A percentile compares a stretch with the other conserved stretches of the same genome.
Conservation (phyloP, 1,140 invertebrate species). For the Drosophila subpulchrella region DNA sequence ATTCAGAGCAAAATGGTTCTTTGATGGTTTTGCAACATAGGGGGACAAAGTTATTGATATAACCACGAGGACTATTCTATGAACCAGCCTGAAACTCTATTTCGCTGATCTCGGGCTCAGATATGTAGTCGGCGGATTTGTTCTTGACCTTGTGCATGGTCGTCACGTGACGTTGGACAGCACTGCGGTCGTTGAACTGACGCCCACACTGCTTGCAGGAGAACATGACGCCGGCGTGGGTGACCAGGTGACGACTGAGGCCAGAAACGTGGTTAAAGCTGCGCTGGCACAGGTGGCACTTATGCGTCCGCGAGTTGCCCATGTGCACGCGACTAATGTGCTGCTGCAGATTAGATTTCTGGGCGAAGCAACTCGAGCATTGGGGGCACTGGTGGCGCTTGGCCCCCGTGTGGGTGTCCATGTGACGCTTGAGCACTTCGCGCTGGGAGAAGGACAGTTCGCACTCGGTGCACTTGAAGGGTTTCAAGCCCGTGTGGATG, state of each 20-base stretch:
- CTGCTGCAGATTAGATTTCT: constrained; percentile 88
- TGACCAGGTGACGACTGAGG: constrained; percentile 89
- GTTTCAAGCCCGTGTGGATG: constrained; percentile 91
- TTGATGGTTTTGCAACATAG: not conserved
- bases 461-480: constrained; percentile 90
- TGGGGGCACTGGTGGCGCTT: constrained; percentile 92
- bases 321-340: constrained; percentile 88
- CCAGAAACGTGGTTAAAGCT: constrained; percentile 86
- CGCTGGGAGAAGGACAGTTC: constrained; percentile 90
- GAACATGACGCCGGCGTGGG: constrained; percentile 89
- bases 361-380: constrained; percentile 91
- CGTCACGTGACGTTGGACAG: constrained; percentile 87
- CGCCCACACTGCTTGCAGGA: constrained; percentile 88
- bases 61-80: not conserved
- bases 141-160: constrained; percentile 60
- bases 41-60: not conserved
- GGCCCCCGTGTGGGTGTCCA: constrained; percentile 93
- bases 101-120: constrained; percentile 48
- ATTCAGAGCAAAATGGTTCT: constrained; percentile 22
- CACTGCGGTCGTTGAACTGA: constrained; percentile 90
- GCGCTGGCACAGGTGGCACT: constrained; percentile 89
- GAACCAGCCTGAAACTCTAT: constrained; percentile 22
- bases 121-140: constrained; percentile 20
- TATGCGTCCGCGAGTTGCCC: constrained; percentile 86
- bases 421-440: constrained; percentile 92